Percentiles rank a stretch among this genome's conserved stretches.
These are phyloP conservation scores for Amphibalanus amphitrite DNA, from an alignment of 1,140 invertebrate genomes.

Conservation along the genomic window DNA sequence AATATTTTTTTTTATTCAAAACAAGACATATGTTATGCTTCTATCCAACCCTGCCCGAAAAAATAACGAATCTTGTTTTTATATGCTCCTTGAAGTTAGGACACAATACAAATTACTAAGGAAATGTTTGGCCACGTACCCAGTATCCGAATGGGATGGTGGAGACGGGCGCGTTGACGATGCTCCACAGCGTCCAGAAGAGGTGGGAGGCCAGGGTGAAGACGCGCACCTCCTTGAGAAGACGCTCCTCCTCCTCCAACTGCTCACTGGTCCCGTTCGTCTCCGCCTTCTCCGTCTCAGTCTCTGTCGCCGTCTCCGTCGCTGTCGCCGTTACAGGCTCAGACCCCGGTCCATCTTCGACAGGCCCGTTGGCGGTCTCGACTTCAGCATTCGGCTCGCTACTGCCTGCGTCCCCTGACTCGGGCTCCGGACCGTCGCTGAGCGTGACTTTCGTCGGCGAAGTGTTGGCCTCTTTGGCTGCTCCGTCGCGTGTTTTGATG, in stretches of 20 bases:
- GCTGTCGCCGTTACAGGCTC: slow-evolving; percentile 5
- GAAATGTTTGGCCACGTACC: slow-evolving; percentile 38
- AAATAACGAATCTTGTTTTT: neutral
- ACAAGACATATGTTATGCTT: no score
- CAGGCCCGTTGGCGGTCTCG: no score
- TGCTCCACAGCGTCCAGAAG: slow-evolving; percentile 79
- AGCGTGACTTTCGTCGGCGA: no score
- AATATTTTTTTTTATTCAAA: no score
- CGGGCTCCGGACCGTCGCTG: no score
- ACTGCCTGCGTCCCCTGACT: no score
- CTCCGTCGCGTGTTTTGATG: neutral
- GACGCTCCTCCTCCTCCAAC: slow-evolving; percentile 21
- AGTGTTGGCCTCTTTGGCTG: no score
- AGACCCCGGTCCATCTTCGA: neutral
- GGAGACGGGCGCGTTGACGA: slow-evolving; percentile 69
- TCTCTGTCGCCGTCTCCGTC: no score
- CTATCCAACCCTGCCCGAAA: no score
- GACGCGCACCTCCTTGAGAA: slow-evolving; percentile 57
- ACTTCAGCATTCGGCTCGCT: no score
- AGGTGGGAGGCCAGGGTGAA: slow-evolving; percentile 79
- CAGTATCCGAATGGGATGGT: slow-evolving; percentile 87
- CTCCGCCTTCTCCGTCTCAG: no score
- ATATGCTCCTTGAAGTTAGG: neutral
- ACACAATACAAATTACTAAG: neutral
- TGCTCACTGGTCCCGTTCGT: no score